Evolutionary conservation across 2,113 vertebrate genomes (phyloP), one percentile per base, ranked within the genome.

Genomic region (Hemichromis elongatus): DNA sequence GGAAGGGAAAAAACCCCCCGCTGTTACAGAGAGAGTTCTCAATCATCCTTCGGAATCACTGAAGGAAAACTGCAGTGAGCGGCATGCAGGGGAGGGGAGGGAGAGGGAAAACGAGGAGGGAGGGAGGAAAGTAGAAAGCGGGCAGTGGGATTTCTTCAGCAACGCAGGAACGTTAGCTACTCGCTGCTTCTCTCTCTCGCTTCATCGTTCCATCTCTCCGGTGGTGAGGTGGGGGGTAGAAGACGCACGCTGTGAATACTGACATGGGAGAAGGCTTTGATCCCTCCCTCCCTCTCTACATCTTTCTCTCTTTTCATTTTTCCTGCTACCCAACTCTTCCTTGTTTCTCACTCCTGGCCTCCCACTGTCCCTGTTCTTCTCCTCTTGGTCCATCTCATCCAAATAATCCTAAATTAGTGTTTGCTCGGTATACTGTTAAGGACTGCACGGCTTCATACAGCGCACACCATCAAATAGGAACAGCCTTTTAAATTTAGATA

Each of bases 181-280:
- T 88, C 3, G 52, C 83, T 82, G 82, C 40, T 81, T 82, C 45
- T 75, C 26, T 70, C 59, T 88, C 59, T 42, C 12, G 21, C 81
- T 88, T 90, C 92, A 91, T 92, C 86, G 28, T 45, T 47, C 61
- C 79, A 91, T 93, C 90, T 81, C 83, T 86, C 53, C 37, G 18
- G 82, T 56, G 18, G 56, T 61, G 84, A 83, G 80, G 80, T 75
- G 79, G 82, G 52, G 83, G 24, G 82, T 33, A 28, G 88, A 83
- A 68, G 83, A 84, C 4, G 14, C 86, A 86, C 16, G 35, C 87
- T 77, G 79, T 79, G 90, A 90, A 91, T 90, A 89, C 90, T 90
- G 89, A 94, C 84, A 77, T 24, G 77, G 55, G 63, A 81, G 63
- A 70, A 81, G 70, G 47, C 92, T 91, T 92, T 94, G 85, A 93